phyloP scores from a whole-genome alignment of 2,113 vertebrate species.

The Dromas ardeola region DNA sequence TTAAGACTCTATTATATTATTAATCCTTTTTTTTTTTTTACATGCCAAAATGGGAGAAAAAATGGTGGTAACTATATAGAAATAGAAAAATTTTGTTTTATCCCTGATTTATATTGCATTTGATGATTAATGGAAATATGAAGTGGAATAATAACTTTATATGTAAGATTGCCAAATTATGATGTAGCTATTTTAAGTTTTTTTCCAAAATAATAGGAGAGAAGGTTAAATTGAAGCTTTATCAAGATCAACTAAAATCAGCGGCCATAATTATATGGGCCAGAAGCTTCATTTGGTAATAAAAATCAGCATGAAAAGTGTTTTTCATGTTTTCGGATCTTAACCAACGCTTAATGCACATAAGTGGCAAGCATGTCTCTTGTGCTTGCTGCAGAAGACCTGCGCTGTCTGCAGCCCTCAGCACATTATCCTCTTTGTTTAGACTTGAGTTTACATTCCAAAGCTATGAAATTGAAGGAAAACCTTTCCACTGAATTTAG shows the following conservation, averaged over 20 bases:
- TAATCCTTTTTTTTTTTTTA: background rate
- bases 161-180: background rate
- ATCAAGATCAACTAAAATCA: background rate
- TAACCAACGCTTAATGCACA: fast-evolving
- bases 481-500: background rate
- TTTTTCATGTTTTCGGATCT: background rate
- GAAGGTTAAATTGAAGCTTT: background rate
- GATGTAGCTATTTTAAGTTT: background rate
- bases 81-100: background rate
- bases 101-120: background rate
- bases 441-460: background rate
- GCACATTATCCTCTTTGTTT: background rate
- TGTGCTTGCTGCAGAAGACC: background rate
- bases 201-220: background rate
- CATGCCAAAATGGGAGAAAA: background rate
- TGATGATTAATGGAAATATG: background rate
- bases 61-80: background rate
- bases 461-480: background rate
- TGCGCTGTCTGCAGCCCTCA: background rate
- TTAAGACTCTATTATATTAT: background rate
- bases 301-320: background rate
- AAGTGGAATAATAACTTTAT: background rate
- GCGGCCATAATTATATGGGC: background rate
- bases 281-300: background rate
- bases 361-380: background rate